Conservation (phyloP, 1,140 invertebrate genomes). For the Drosophila simulans region DNA sequence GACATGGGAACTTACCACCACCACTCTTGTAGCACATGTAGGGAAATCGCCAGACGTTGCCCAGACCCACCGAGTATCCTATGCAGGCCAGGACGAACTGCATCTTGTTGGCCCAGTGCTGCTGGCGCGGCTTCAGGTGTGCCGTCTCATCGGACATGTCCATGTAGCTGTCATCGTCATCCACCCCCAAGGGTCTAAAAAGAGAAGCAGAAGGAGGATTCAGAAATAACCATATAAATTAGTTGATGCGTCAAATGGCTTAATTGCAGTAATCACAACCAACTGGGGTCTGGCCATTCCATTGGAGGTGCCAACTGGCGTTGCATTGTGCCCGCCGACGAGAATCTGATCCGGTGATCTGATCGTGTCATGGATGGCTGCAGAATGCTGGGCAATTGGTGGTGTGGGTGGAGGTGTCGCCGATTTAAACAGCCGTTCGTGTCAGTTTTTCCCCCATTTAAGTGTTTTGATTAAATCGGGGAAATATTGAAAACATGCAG, state of each 20-base stretch:
- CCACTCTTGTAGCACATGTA: conserved; percentile 94
- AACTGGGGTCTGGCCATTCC: conserved; percentile 42
- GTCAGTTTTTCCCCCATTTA: conserved; percentile 5
- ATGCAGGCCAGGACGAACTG: conserved; percentile 96
- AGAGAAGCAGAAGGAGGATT: conserved; percentile 22
- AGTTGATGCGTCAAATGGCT: conserved; percentile 68
- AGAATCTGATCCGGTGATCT: conserved; percentile 14
- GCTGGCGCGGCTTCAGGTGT: conserved; percentile 89
- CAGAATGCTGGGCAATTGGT: conserved; percentile 7
- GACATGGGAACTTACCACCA: conserved; percentile 87
- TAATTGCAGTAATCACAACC: conserved; percentile 77
- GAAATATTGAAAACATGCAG: conserved; percentile 21
- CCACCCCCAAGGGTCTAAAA: conserved; percentile 88
- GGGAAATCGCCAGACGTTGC: conserved; percentile 96
- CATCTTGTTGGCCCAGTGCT: conserved; percentile 94
- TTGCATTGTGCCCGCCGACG: conserved; percentile 49
- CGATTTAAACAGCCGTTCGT: conserved; percentile 30
- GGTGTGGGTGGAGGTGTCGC: conserved; percentile 40
- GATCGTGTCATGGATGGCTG: conserved; percentile 29
- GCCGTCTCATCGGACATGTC: conserved; percentile 88
- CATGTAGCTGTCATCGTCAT: conserved; percentile 88
- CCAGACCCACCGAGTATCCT: conserved; percentile 95
- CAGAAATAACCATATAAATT: conserved; percentile 19
- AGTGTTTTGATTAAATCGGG: conserved; percentile 30
- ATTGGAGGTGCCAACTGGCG: conserved; percentile 58